Percentiles rank a stretch among this genome's conserved stretches.
phyloP scores from a whole-genome alignment of 2,888 invertebrate species.

The Cerceris rybyensis region DNA sequence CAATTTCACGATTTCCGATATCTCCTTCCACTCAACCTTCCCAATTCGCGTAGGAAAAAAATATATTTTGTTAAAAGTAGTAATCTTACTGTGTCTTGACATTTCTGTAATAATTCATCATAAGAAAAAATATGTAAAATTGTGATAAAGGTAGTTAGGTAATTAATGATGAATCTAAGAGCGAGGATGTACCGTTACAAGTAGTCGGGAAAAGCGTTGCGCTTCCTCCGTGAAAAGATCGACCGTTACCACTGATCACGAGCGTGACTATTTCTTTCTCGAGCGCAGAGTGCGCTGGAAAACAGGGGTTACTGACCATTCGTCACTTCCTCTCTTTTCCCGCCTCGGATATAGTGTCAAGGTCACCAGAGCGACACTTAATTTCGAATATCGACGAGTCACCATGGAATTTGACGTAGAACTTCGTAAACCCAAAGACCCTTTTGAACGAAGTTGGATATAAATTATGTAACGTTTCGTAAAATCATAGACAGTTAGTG shows the following conservation, averaged over 20 bases:
- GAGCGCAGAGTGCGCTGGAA: neutral
- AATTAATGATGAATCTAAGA: neutral
- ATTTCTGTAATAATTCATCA: no score
- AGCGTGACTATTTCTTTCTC: conserved; percentile 11
- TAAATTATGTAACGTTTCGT: no score
- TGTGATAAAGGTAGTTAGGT: no score
- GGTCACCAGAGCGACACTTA: neutral
- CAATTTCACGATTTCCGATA: neutral
- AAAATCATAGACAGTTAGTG: no score
- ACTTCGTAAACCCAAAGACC: no score
- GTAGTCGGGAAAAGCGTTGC: neutral
- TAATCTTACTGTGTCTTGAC: no score
- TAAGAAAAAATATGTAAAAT: no score
- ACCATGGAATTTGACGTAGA: neutral
- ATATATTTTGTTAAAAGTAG: no score
- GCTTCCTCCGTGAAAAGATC: neutral
- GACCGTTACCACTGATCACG: conserved; percentile 10
- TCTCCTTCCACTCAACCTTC: no score
- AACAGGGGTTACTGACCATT: neutral
- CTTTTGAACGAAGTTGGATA: no score
- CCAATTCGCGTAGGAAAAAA: neutral
- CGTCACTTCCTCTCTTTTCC: neutral
- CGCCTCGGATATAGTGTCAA: neutral
- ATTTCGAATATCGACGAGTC: neutral
- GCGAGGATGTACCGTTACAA: neutral